These are phyloP conservation scores for Leptinotarsa rubiginosa DNA, from an alignment of 2,888 invertebrate genomes.

Conservation along the genomic window DNA sequence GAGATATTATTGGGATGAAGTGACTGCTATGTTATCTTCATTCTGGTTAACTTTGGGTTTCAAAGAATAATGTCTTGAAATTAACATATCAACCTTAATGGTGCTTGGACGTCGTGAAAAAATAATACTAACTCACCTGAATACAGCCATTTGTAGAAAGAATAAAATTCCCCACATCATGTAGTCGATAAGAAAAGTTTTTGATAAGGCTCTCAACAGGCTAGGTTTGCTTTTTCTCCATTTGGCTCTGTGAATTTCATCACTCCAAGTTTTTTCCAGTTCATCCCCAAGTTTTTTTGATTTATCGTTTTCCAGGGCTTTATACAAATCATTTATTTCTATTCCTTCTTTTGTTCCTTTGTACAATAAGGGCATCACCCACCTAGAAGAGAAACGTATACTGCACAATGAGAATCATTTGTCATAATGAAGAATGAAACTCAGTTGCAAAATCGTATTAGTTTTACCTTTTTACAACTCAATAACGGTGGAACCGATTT, in stretches of 20 bases:
- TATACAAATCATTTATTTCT: constrained; percentile 74
- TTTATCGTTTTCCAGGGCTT: constrained; percentile 71
- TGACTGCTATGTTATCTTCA: no score
- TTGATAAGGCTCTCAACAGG: constrained; percentile 40
- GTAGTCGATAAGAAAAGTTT: constrained; percentile 38
- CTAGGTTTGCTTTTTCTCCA: constrained; percentile 41
- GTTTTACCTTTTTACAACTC: no score
- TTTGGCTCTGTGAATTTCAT: constrained; percentile 36
- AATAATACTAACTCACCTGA: constrained; percentile 36
- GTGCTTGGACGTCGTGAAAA: not conserved
- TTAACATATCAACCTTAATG: no score
- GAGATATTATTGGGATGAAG: no score
- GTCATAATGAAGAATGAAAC: no score
- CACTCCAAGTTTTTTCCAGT: constrained; percentile 69
- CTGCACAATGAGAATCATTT: no score
- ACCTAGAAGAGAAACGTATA: not conserved
- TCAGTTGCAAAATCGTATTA: no score
- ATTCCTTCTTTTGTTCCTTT: constrained; percentile 72
- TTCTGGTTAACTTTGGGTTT: no score
- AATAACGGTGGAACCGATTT: no score
- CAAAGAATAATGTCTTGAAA: no score
- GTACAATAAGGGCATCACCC: not conserved
- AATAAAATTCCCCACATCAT: constrained; percentile 41
- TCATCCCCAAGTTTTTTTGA: constrained; percentile 69
- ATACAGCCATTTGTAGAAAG: constrained; percentile 34